Conservation (phyloP, 2,113 vertebrate species). For the Thamnaconus septentrionalis region DNA sequence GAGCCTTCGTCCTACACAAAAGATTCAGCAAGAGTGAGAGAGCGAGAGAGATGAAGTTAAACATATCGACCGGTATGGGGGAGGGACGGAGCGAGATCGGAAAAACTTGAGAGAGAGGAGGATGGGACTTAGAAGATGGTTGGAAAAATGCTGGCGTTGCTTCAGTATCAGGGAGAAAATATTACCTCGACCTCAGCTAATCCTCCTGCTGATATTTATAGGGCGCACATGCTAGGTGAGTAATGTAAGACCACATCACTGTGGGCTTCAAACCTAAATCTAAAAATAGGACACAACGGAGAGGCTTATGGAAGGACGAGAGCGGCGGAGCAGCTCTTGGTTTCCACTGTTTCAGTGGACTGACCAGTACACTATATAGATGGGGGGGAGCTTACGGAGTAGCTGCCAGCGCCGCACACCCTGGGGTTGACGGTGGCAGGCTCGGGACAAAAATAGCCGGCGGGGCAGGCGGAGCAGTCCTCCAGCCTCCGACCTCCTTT, state of each 20-base stretch:
- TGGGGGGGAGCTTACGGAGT: constrained; percentile 81
- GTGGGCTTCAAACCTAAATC: constrained; percentile 45
- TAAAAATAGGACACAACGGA: constrained; percentile 53
- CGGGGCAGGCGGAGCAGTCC: constrained; percentile 82
- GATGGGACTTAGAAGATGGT: constrained; percentile 25
- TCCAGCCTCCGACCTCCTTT: constrained; percentile 69
- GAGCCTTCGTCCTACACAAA: constrained; percentile 79
- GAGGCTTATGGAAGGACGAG: constrained; percentile 12
- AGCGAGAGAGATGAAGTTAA: constrained; percentile 45
- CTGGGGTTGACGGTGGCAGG: constrained; percentile 78
- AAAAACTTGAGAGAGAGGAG: constrained; percentile 20
- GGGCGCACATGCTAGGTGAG: constrained; percentile 43
- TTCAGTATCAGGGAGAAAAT: constrained; percentile 12
- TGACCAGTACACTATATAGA: constrained; percentile 36
- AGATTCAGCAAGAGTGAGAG: constrained; percentile 36
- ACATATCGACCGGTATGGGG: constrained; percentile 52
- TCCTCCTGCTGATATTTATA: constrained; percentile 43
- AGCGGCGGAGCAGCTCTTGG: neutral
- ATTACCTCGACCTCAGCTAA: constrained; percentile 13
- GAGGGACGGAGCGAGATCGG: constrained; percentile 39
- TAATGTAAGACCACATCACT: constrained; percentile 38
- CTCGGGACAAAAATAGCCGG: constrained; percentile 83
- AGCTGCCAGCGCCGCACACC: constrained; percentile 82
- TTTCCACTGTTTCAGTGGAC: constrained; percentile 27
- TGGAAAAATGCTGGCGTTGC: constrained; percentile 11